Evolutionary conservation across 2,888 invertebrate species (phyloP).

Genomic region (Scaptomyza flava): DNA sequence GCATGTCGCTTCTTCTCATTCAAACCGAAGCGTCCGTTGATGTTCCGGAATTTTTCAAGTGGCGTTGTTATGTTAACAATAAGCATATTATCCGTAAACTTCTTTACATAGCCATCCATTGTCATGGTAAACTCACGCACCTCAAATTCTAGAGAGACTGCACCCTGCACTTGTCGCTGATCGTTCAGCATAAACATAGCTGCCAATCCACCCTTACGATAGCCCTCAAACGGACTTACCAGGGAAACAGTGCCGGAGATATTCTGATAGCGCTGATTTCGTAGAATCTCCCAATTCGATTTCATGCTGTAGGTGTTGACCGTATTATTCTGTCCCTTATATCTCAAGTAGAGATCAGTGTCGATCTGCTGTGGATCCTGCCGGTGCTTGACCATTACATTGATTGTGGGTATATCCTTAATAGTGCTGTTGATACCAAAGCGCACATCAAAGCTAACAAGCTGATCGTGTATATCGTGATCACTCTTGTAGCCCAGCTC

Average conservation of each 20-base stretch:
- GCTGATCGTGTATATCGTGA: constrained; percentile 83
- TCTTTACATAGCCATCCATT: constrained; percentile 89
- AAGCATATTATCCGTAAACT: constrained; percentile 90
- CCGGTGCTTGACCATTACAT: constrained; percentile 86
- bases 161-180: constrained; percentile 88
- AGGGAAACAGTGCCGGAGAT: constrained; percentile 86
- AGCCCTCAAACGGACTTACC: constrained; percentile 89
- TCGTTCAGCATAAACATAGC: constrained; percentile 88
- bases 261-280: constrained; percentile 86
- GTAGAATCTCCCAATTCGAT: constrained; percentile 89
- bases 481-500: constrained; percentile 86
- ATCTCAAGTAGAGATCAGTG: constrained; percentile 85
- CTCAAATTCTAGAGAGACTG: constrained; percentile 89
- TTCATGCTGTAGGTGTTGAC: constrained; percentile 88
- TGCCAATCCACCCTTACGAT: constrained; percentile 88
- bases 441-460: constrained; percentile 85
- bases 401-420: constrained; percentile 86
- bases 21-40: constrained; percentile 89
- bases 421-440: constrained; percentile 87
- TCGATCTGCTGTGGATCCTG: constrained; percentile 85
- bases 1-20: constrained; percentile 89
- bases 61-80: constrained; percentile 91
- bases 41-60: constrained; percentile 87
- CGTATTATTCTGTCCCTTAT: constrained; percentile 81
- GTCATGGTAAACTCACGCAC: constrained; percentile 88